These are phyloP conservation scores for Nibea albiflora DNA, from an alignment of 2,113 vertebrate genomes.

Conservation along the genomic window DNA sequence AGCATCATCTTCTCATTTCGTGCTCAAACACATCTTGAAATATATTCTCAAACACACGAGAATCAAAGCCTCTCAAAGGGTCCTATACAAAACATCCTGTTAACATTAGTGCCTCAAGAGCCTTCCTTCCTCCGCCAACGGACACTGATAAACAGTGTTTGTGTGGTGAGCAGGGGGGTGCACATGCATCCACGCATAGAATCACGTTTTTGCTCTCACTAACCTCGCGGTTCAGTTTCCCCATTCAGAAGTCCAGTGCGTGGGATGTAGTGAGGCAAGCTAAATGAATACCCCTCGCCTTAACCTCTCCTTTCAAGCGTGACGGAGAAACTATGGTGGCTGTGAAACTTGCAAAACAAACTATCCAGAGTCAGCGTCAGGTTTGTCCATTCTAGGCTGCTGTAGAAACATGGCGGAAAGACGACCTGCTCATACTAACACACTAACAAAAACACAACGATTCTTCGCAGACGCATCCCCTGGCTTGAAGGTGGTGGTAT, in stretches of 20 bases:
- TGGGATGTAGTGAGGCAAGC: no score
- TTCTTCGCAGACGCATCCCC: no score
- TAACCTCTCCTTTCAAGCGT: no score
- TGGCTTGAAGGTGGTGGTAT: no score
- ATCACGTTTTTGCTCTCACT: conserved; percentile 11
- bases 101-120: conserved; percentile 63
- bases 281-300: no score
- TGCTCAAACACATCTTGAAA: conserved; percentile 72
- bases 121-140: conserved; percentile 67
- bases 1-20: conserved; percentile 48
- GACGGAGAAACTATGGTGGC: no score
- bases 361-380: no score
- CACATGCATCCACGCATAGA: not conserved
- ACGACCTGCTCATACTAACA: no score
- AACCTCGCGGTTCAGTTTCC: conserved; percentile 19
- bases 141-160: conserved; percentile 49
- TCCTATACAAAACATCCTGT: conserved; percentile 75
- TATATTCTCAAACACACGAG: conserved; percentile 67
- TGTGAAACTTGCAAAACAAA: no score
- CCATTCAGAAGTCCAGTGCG: conserved; percentile 10
- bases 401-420: no score
- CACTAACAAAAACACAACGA: no score
- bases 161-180: conserved; percentile 1
- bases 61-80: conserved; percentile 62
- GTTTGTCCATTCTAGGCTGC: no score